Evolutionary conservation across 1,140 invertebrate species (phyloP).

Genomic region (Aphidius ervi): DNA sequence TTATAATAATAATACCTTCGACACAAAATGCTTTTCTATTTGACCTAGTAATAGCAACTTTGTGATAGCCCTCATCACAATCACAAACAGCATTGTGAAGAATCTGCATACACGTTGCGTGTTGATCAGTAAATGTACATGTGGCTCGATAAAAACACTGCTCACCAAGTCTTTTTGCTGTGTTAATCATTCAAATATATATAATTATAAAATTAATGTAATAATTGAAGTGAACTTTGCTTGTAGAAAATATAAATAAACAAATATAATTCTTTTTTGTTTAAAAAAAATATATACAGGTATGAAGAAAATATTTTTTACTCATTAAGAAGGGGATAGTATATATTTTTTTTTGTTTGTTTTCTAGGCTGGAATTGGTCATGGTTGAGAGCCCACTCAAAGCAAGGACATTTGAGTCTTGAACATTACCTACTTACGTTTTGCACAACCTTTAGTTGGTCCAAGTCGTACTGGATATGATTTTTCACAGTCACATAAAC

Average conservation of each 20-base stretch:
- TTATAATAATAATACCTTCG: constrained; percentile 58
- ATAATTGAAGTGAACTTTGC: constrained; percentile 6
- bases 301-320: too few relatives aligned
- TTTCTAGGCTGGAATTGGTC: too few relatives aligned
- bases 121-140: constrained; percentile 70
- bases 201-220: constrained; percentile 10
- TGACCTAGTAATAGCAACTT: constrained; percentile 67
- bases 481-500: constrained; percentile 71
- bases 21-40: constrained; percentile 74
- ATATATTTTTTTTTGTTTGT: too few relatives aligned
- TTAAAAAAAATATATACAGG: neutral
- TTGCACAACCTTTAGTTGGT: constrained; percentile 70
- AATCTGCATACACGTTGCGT: constrained; percentile 75
- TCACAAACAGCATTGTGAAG: constrained; percentile 82
- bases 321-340: too few relatives aligned
- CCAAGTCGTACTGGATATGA: constrained; percentile 73
- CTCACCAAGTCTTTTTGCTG: constrained; percentile 77
- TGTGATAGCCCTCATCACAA: constrained; percentile 73
- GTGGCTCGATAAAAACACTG: constrained; percentile 79
- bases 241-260: constrained; percentile 1
- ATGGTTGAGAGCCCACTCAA: neutral
- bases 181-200: constrained; percentile 30
- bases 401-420: too few relatives aligned
- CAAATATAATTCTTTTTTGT: constrained; percentile 15
- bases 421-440: constrained; percentile 60